Evolutionary conservation across 2,888 invertebrate species (phyloP).

Genomic region (Baccha elongata): DNA sequence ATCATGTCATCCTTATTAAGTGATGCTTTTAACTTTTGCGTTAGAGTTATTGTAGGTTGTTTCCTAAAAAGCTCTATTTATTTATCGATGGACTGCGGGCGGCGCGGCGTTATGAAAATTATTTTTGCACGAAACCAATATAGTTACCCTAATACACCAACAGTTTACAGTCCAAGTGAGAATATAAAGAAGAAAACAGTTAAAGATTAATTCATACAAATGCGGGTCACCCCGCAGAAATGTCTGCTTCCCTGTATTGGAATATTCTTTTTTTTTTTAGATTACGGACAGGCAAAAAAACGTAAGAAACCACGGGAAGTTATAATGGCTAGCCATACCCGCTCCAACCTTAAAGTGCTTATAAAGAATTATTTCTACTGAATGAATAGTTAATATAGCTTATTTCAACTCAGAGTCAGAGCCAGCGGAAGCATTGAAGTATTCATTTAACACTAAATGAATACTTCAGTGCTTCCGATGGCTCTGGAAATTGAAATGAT

Average conservation of each 20-base stretch:
- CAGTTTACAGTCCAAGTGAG: no score
- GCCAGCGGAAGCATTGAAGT: constrained; percentile 54
- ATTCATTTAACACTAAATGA: constrained; percentile 32
- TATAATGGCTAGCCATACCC: constrained; percentile 39
- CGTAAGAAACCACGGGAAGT: constrained; percentile 34
- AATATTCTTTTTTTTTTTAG: constrained; percentile 27
- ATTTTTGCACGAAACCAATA: no score
- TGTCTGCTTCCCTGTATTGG: constrained; percentile 65
- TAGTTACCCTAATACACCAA: no score
- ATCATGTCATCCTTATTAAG: no score
- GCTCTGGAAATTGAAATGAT: constrained; percentile 13
- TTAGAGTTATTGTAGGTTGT: no score
- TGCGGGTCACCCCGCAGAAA: constrained; percentile 63
- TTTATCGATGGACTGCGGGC: neutral
- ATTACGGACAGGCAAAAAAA: constrained; percentile 4
- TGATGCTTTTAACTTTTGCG: no score
- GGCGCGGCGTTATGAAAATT: no score
- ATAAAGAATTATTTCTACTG: constrained; percentile 39
- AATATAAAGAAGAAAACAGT: no score
- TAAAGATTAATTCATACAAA: neutral
- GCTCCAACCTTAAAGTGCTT: constrained; percentile 28
- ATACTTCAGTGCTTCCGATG: no score
- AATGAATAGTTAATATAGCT: constrained; percentile 22
- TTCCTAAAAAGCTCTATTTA: no score
- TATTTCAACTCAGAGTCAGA: constrained; percentile 16